Evolutionary conservation across 2,797 vertebrate species (phyloP).

Genomic region (Prionace glauca): DNA sequence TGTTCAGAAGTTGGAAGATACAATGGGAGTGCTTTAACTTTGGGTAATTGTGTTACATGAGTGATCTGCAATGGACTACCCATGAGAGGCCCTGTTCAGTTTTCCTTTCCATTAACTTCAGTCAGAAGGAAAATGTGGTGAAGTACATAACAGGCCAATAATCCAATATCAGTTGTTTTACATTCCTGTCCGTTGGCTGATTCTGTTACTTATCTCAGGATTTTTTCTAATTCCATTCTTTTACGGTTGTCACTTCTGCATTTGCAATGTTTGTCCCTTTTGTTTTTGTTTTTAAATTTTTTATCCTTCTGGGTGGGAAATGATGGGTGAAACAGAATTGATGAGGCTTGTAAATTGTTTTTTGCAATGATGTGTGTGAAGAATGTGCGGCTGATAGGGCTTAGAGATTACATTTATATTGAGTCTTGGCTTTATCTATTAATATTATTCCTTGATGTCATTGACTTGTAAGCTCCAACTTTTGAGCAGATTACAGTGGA

Average conservation of each 20-base stretch:
- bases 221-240: background rate
- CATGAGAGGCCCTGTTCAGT: too few relatives aligned
- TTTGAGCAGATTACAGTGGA: background rate
- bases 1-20: background rate
- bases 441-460: background rate
- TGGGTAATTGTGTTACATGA: background rate
- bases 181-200: background rate
- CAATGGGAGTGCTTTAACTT: background rate
- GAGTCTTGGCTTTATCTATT: background rate
- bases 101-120: background rate
- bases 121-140: background rate
- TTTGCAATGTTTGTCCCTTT: background rate
- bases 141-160: background rate
- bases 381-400: background rate
- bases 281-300: background rate
- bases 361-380: constrained; percentile 12
- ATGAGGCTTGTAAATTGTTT: constrained; percentile 30
- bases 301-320: constrained; percentile 11
- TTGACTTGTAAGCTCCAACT: background rate
- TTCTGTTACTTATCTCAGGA: background rate
- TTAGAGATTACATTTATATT: background rate
- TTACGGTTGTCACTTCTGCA: background rate
- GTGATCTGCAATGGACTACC: background rate
- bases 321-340: constrained; percentile 30
- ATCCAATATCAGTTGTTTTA: background rate